phyloP scores from a whole-genome alignment of 1,140 invertebrate species.

The Philopotamus ludificatus region DNA sequence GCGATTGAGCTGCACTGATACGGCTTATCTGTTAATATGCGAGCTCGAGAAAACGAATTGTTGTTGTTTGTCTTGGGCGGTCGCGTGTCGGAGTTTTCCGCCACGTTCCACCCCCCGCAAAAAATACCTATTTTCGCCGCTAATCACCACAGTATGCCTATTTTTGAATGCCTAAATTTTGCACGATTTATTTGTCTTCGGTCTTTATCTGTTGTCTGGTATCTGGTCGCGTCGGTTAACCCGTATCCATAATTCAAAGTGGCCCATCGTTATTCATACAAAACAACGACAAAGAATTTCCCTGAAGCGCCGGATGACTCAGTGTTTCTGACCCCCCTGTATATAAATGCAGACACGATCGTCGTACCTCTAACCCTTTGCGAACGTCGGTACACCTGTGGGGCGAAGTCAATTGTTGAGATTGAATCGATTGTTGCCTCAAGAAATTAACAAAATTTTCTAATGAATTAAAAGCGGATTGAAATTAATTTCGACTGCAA shows the following conservation, averaged over 20 bases:
- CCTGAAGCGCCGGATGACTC: constrained; percentile 20
- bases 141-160: no score
- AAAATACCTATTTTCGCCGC: neutral
- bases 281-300: constrained; percentile 38
- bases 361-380: neutral
- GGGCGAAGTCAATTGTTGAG: neutral
- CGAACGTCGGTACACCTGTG: neutral
- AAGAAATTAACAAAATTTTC: no score
- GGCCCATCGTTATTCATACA: constrained; percentile 38
- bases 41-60: constrained; percentile 20
- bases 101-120: constrained; percentile 13
- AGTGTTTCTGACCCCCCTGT: constrained; percentile 22
- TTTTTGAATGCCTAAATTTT: no score
- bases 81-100: constrained; percentile 30
- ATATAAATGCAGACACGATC: constrained; percentile 10
- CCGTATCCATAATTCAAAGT: constrained; percentile 34
- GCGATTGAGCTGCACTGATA: constrained; percentile 28
- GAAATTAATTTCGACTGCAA: constrained; percentile 1
- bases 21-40: constrained; percentile 33
- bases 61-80: constrained; percentile 13
- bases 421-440: neutral
- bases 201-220: constrained; percentile 15
- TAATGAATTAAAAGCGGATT: neutral
- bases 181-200: no score
- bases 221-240: constrained; percentile 9